Base-by-base conservation (phyloP, 1,140 invertebrate genomes). In the Drosophila funebris region DNA sequence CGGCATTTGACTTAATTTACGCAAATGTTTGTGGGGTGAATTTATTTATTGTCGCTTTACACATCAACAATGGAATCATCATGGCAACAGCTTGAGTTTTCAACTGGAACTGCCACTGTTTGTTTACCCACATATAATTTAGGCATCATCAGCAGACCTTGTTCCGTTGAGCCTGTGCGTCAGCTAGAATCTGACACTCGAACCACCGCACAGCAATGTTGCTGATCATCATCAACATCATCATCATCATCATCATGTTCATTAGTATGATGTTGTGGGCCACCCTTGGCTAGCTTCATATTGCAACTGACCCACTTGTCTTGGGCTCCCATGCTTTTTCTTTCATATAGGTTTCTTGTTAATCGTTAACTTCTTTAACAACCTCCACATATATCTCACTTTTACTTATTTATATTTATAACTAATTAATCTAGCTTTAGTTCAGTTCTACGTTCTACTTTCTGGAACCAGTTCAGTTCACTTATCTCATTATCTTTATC, bases 61-160 rank as follows among this genome's bases (percentile, higher is more conserved):
- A 39, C 56, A n/a, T 50, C 18, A 70, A 18, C 52, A 68, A 36
- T 57, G 62, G n/a, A 18, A 69, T 18, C 20, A 41, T 37, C 58
- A 62, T 14, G 29, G 43, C 18, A 64, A 33, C 41, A 71, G 64
- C 48, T 46, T 44, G 46, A 64, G 60, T 60, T 36, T 56, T 48
- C 18, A 70, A 48, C 76, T 44, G 61, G 36, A 71, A 43, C 39
- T 37, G 9, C 11, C 44, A 37, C 18, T 37, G 61, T 52, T 57
- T 72, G 81, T 85, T 84, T 84, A 84, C 71, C 62, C 77, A 68
- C 75, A 41, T 81, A 69, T 46, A 80, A 84, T 85, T 85, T 74
- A 80, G 77, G 77, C 77, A 70, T 69, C 73, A 80, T 85, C 81
- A 84, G 81, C 81, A 71, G 73, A 71, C 73, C 73, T 75, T 72